A percentile compares a stretch with the other conserved stretches of the same genome.
Conservation (phyloP, 1,140 invertebrate genomes). For the Popillia japonica region DNA sequence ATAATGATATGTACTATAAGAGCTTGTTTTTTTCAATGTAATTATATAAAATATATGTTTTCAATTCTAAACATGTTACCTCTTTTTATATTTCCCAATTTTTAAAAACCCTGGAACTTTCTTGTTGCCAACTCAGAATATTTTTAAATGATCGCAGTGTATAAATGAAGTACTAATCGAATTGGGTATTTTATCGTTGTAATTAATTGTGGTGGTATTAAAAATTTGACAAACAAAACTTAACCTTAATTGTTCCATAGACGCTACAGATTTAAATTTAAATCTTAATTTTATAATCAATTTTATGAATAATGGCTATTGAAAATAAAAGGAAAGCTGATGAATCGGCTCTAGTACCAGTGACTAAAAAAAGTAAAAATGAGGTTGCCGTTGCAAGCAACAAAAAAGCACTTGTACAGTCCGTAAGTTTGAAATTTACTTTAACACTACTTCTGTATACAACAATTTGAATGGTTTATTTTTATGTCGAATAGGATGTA, state of each 20-base stretch:
- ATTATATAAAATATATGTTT: conserved; percentile 34
- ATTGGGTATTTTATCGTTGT: too few species aligned
- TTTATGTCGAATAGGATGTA: conserved; percentile 57
- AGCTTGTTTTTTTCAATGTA: conserved; percentile 34
- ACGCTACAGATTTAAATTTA: too few species aligned
- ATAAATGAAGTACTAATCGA: too few species aligned
- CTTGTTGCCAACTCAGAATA: too few species aligned
- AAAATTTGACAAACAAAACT: too few species aligned
- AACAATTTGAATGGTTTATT: conserved; percentile 46
- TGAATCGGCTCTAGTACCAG: conserved; percentile 74
- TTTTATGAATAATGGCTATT: conserved; percentile 56
- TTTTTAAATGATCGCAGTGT: too few species aligned
- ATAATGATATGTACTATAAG: conserved; percentile 22
- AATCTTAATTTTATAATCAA: too few species aligned
- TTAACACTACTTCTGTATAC: conserved; percentile 7
- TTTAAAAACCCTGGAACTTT: too few species aligned
- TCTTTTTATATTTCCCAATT: not conserved
- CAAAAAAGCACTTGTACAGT: conserved; percentile 72
- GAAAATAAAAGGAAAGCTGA: conserved; percentile 74
- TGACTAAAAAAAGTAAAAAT: conserved; percentile 73
- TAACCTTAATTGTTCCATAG: too few species aligned
- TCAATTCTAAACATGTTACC: not conserved
- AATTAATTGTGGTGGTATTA: too few species aligned
- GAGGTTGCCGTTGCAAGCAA: conserved; percentile 70
- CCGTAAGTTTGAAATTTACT: conserved; percentile 59